Base-by-base conservation (phyloP, 2,113 vertebrate species). In the Ctenomys sociabilis region DNA sequence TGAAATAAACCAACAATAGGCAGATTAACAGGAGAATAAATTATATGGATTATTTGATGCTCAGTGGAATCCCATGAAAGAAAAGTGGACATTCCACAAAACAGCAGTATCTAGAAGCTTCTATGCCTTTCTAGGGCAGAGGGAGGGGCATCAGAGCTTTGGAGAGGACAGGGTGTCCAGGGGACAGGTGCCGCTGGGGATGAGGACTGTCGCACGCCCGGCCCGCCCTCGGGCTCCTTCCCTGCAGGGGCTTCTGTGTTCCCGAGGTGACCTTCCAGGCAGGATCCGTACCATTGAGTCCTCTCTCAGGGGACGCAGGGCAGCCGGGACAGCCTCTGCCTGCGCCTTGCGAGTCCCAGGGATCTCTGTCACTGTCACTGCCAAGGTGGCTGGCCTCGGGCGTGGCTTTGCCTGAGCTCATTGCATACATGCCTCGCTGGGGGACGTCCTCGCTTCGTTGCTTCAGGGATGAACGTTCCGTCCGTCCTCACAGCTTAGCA, bases 401-500 rank as follows among this genome's bases (percentile, higher is more conserved):
- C n/a, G 32, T 43, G 12, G 35, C 3, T 57, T 70, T 54, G 78
- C 81, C 49, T 80, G 66, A 85, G 68, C 37, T 57, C 35, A 52
- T 30, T 14, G 13, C 28, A 45, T 1, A 13, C 21, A 11, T 66
- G 68, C 59, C 30, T 45, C 63, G 91, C 52, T 78, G 37, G 80
- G 81, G 82, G 64, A 37, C 28, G 91, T 91, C 82, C 12, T 85
- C 35, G 19, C 37, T 75, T 63, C 45, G 16, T 68, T 13, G 45
- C 68, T 90, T 93, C 45, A 84, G 35, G 32, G 30, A 16, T 64
- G 17, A 14, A n/a, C 59, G 75, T 93, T 85, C 78, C 88, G 94
- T 75, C 78, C 78, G 78, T 73, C 10, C 64, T 61, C 6, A 14
- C 0, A 45, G 54, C 16, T 83, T 73, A 81, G 82, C 81, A 90